Evolutionary conservation across 1,140 invertebrate species (phyloP).

Genomic region (Sinonovacula constricta): DNA sequence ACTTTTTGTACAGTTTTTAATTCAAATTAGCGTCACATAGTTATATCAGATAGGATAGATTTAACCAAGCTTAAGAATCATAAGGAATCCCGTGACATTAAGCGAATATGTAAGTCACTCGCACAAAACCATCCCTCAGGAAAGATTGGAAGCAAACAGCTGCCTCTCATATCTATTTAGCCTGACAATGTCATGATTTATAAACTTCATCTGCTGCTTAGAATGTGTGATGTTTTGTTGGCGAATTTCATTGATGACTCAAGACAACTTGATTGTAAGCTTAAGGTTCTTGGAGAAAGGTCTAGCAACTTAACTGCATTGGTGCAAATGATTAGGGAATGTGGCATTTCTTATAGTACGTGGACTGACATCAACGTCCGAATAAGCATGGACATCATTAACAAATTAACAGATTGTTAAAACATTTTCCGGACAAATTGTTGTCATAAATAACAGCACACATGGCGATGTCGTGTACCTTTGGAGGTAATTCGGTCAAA

Average conservation of each 20-base stretch:
- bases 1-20: too few species aligned
- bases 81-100: constrained; percentile 3
- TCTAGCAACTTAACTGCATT: neutral
- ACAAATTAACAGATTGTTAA: neutral
- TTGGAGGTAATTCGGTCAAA: neutral
- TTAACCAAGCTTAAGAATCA: neutral
- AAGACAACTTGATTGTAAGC: constrained; percentile 2
- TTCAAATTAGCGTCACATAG: constrained; percentile 19
- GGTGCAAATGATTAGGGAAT: neutral
- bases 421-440: neutral
- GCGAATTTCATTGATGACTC: constrained; percentile 23
- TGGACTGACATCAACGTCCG: neutral
- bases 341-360: neutral
- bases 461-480: neutral
- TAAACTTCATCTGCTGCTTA: constrained; percentile 13
- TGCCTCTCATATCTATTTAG: constrained; percentile 3
- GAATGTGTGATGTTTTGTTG: constrained; percentile 20
- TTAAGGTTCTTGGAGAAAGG: neutral
- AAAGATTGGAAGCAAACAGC: neutral
- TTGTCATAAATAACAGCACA: neutral
- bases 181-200: neutral
- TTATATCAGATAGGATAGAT: neutral
- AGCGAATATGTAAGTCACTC: neutral
- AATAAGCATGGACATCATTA: constrained; percentile 1
- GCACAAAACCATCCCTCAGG: neutral